phyloP scores from a whole-genome alignment of 2,797 vertebrate species.

The Ptychadena robeensis region DNA sequence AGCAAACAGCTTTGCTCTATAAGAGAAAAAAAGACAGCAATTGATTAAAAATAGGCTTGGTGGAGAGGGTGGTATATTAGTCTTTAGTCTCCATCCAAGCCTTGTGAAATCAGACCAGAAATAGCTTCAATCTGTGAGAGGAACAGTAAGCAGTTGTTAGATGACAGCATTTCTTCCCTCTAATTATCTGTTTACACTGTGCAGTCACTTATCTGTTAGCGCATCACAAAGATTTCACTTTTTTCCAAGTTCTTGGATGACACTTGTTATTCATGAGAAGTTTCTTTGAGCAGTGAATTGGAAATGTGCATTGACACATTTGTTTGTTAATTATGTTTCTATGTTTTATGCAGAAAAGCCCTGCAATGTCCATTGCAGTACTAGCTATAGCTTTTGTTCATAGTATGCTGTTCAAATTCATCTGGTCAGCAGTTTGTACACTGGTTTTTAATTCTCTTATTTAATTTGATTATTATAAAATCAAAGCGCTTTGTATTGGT shows the following conservation, averaged over 20 bases:
- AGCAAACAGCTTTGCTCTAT: constrained; percentile 68
- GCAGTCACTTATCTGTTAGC: constrained; percentile 52
- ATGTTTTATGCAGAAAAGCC: background rate
- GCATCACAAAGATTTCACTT: constrained; percentile 26
- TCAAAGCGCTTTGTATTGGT: no score
- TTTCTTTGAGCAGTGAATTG: constrained; percentile 59
- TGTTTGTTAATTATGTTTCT: background rate
- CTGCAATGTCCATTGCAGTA: background rate
- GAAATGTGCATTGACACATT: background rate
- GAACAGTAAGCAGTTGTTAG: constrained; percentile 69
- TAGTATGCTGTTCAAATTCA: no score
- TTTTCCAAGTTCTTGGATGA: constrained; percentile 28
- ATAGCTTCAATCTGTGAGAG: constrained; percentile 66
- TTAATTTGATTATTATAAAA: no score
- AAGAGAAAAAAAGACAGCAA: constrained; percentile 66
- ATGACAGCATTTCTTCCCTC: constrained; percentile 66
- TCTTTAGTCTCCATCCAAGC: constrained; percentile 69
- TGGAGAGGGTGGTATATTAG: constrained; percentile 69
- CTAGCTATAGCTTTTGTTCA: background rate
- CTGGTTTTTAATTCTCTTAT: background rate
- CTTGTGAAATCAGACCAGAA: constrained; percentile 70
- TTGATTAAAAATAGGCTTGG: constrained; percentile 68
- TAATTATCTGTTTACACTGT: constrained; percentile 56
- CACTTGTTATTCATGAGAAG: constrained; percentile 20
- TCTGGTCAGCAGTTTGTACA: background rate